phyloP scores from a whole-genome alignment of 2,888 invertebrate species.

The Dioctria linearis region DNA sequence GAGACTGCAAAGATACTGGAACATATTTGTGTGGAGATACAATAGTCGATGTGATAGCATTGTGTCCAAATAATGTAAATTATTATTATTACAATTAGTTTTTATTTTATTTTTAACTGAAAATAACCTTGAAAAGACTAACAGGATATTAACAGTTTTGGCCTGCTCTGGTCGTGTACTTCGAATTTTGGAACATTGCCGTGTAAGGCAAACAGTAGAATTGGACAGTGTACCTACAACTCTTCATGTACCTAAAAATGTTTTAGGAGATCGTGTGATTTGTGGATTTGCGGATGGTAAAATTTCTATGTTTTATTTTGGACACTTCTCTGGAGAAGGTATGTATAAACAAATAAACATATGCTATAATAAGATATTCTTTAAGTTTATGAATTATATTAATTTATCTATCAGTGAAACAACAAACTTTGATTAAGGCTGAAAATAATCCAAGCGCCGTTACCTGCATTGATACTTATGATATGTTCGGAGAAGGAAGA shows the following conservation, averaged over 20 bases:
- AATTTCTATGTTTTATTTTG: constrained; percentile 79
- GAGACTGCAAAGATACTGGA: constrained; percentile 89
- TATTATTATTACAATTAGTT: not conserved
- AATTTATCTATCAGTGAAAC: constrained; percentile 58
- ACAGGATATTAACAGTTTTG: constrained; percentile 79
- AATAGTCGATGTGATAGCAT: constrained; percentile 85
- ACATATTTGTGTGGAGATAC: constrained; percentile 91
- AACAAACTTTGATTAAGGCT: constrained; percentile 60
- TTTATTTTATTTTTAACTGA: constrained; percentile 46
- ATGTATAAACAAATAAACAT: constrained; percentile 4
- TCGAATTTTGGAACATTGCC: constrained; percentile 82
- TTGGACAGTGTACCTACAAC: constrained; percentile 73
- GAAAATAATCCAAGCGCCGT: constrained; percentile 70
- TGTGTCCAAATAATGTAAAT: constrained; percentile 73
- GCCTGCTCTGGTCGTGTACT: constrained; percentile 88
- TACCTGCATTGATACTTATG: constrained; percentile 80
- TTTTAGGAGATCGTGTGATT: constrained; percentile 81
- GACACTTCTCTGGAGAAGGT: constrained; percentile 61
- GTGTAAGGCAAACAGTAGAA: constrained; percentile 75
- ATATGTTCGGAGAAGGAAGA: constrained; percentile 79
- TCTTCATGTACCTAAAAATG: constrained; percentile 79
- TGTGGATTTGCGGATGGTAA: constrained; percentile 92
- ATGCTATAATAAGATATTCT: not conserved
- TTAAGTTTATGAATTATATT: not conserved
- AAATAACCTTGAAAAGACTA: constrained; percentile 71